phyloP scores from a whole-genome alignment of 2,888 invertebrate species.

The Chrysolina americana region DNA sequence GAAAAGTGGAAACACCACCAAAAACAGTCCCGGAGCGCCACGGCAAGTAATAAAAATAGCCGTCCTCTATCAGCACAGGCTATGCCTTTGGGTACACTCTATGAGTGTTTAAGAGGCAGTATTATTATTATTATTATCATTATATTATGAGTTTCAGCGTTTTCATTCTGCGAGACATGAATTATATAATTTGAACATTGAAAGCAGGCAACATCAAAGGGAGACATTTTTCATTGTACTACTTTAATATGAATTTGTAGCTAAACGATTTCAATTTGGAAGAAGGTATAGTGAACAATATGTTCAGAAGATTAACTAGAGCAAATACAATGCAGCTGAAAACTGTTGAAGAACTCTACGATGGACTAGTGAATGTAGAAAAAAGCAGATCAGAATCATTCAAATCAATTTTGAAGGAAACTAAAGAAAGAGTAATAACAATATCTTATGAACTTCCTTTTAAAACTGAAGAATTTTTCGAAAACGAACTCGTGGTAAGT shows the following conservation, averaged over 20 bases:
- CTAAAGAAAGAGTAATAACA: constrained; percentile 56
- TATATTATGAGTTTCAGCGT: too few species aligned
- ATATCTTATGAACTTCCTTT: constrained; percentile 60
- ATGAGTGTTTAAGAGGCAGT: too few species aligned
- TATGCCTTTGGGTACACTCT: too few species aligned
- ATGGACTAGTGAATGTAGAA: constrained; percentile 54
- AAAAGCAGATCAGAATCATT: constrained; percentile 55
- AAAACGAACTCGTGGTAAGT: constrained; percentile 61
- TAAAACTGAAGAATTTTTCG: constrained; percentile 61
- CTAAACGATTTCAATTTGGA: constrained; percentile 27
- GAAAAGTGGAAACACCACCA: too few species aligned
- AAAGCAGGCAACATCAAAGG: too few species aligned
- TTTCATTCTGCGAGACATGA: too few species aligned
- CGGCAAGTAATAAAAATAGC: too few species aligned
- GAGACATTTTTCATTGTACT: too few species aligned
- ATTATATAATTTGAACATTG: too few species aligned
- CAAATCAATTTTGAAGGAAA: constrained; percentile 56
- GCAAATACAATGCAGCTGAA: constrained; percentile 41
- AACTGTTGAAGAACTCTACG: constrained; percentile 53
- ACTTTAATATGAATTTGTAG: not conserved
- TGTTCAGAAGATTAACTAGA: constrained; percentile 32
- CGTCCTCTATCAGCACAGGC: too few species aligned
- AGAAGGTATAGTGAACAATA: constrained; percentile 42
- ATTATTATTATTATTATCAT: too few species aligned
- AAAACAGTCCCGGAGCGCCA: too few species aligned